These are phyloP conservation scores for Tokudaia tokunoshimensis DNA, from an alignment of 2,797 vertebrate genomes.

Conservation along the genomic window DNA sequence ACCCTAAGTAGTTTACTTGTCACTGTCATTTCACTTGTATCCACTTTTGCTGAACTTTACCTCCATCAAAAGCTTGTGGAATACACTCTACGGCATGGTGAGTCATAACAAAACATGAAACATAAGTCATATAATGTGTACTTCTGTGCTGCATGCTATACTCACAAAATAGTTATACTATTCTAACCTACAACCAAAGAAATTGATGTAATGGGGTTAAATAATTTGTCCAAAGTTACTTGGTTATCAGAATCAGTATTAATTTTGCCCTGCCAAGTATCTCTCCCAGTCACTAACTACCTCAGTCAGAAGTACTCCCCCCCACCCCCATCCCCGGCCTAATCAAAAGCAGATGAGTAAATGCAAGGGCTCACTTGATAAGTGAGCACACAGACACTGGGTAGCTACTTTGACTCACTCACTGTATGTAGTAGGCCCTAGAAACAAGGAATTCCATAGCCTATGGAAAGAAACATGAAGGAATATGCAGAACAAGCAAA, in stretches of 20 bases:
- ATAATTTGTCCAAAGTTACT: constrained; percentile 9
- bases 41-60: constrained; percentile 41
- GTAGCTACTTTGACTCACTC: not conserved
- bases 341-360: constrained; percentile 36
- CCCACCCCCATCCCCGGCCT: not conserved
- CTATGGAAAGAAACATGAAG: constrained; percentile 20
- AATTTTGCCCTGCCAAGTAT: not conserved
- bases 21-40: constrained; percentile 33
- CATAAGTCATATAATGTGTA: not conserved
- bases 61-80: constrained; percentile 23
- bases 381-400: constrained; percentile 3
- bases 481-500: not conserved
- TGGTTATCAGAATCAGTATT: constrained; percentile 5
- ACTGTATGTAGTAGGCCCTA: not conserved
- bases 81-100: not conserved
- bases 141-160: not conserved
- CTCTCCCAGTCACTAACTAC: not conserved
- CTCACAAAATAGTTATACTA: constrained; percentile 36
- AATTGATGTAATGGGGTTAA: constrained; percentile 4
- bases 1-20: constrained; percentile 29
- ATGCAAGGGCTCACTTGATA: constrained; percentile 4
- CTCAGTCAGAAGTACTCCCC: not conserved
- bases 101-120: constrained; percentile 43
- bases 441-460: constrained; percentile 40
- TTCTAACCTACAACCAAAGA: constrained; percentile 36